A percentile compares a stretch with the other conserved stretches of the same genome.
These are phyloP conservation scores for Murina feae DNA, from an alignment of 2,113 vertebrate genomes.

Conservation along the genomic window DNA sequence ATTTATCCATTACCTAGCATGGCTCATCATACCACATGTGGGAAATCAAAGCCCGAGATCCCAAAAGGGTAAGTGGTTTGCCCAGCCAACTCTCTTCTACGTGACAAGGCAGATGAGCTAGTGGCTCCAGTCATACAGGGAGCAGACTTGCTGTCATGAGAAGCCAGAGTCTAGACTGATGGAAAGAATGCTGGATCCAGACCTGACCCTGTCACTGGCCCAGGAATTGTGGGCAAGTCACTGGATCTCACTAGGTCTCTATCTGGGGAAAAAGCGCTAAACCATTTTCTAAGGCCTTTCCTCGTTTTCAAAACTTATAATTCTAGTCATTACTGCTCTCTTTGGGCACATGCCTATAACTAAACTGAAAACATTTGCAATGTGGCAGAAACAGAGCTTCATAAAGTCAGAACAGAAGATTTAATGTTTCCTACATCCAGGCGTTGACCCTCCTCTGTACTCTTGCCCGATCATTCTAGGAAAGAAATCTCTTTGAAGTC, in stretches of 20 bases:
- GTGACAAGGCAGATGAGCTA: background rate
- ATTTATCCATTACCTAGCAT: background rate
- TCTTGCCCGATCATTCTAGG: conserved; percentile 19
- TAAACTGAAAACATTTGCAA: conserved; percentile 50
- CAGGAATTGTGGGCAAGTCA: background rate
- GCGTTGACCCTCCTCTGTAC: background rate
- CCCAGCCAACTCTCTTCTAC: background rate
- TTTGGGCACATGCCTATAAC: conserved; percentile 14
- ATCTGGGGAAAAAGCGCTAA: background rate
- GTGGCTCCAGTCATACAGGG: too few species aligned
- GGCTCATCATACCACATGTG: background rate
- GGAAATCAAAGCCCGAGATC: background rate
- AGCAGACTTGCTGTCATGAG: background rate
- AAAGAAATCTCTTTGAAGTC: conserved; percentile 51
- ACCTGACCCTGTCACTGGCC: background rate
- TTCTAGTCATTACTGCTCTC: conserved; percentile 3
- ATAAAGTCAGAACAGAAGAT: conserved; percentile 45
- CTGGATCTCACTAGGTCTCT: background rate
- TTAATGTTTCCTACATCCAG: conserved; percentile 22
- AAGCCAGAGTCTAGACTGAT: background rate
- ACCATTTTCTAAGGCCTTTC: background rate
- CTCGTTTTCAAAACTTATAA: background rate
- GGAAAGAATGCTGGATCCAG: background rate
- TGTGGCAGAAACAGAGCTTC: conserved; percentile 7
- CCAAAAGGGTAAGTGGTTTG: background rate